Conservation (phyloP, 2,888 invertebrate genomes). For the Apamea epomidion region DNA sequence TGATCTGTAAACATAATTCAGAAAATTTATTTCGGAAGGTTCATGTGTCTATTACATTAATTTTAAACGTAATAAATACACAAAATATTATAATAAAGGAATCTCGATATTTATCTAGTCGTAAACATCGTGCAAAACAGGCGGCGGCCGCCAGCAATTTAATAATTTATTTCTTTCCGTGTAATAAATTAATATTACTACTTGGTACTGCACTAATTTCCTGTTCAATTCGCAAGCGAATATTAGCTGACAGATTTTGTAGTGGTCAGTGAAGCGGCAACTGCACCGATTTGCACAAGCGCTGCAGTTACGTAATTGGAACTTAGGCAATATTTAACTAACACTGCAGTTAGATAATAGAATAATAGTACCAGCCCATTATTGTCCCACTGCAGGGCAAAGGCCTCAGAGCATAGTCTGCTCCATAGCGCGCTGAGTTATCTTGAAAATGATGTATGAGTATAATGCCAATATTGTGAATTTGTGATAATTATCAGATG, state of each 20-base stretch:
- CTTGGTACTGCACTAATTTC: conserved; percentile 5
- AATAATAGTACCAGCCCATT: no score
- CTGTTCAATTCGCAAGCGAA: conserved; percentile 6
- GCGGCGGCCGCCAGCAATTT: not conserved
- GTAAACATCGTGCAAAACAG: not conserved
- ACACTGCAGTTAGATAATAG: not conserved
- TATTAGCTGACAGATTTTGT: conserved; percentile 14
- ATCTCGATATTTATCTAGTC: not conserved
- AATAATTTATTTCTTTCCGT: not conserved
- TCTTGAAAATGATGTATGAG: not conserved
- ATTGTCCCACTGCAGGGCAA: no score
- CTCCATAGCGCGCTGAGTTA: no score
- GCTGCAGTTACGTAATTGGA: not conserved
- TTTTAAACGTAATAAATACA: no score
- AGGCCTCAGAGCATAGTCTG: no score
- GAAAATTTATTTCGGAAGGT: no score
- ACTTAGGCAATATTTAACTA: not conserved
- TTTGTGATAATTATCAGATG: not conserved
- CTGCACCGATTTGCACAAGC: not conserved
- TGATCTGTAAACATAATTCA: no score
- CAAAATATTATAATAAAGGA: no score
- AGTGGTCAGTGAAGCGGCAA: conserved; percentile 15
- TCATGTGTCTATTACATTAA: no score
- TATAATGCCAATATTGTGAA: not conserved
- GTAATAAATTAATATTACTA: not conserved